Percentiles rank a stretch among this genome's conserved stretches.
Conservation (phyloP, 2,797 vertebrate species). For the Typhlichthys eigenmanni region DNA sequence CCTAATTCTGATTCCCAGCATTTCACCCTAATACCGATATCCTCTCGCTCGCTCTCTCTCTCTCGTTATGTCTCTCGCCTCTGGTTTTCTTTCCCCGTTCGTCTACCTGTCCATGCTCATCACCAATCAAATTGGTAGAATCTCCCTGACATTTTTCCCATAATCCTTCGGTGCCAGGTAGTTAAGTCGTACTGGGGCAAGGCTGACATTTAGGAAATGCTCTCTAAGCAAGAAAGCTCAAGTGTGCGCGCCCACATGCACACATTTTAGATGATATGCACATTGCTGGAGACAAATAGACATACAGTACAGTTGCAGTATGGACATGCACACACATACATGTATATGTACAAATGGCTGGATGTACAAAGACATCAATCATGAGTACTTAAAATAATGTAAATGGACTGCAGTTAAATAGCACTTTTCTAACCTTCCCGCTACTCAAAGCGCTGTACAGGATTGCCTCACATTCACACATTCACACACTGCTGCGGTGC, state of each 20-base stretch:
- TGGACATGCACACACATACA: not conserved
- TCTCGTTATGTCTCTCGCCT: constrained; percentile 31
- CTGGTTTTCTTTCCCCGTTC: not conserved
- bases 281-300: not conserved
- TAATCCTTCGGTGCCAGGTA: constrained; percentile 72
- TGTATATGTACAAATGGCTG: not conserved
- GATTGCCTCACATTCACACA: too few relatives aligned
- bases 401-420: too few relatives aligned
- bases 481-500: too few relatives aligned
- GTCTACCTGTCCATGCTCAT: not conserved
- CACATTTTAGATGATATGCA: not conserved
- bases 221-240: constrained; percentile 63
- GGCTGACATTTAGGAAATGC: constrained; percentile 74
- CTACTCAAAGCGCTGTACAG: too few relatives aligned
- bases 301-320: not conserved
- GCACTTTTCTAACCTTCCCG: too few relatives aligned
- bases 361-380: not conserved
- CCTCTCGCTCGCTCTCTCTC: constrained; percentile 28
- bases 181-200: constrained; percentile 71
- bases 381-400: not conserved
- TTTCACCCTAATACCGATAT: constrained; percentile 47
- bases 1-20: constrained; percentile 55
- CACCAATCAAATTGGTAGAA: constrained; percentile 25
- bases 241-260: constrained; percentile 34
- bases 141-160: constrained; percentile 76